Evolutionary conservation across 2,888 invertebrate genomes (phyloP), one percentile per base, ranked within the genome.

Genomic region (Caenorhabditis zanzibari): DNA sequence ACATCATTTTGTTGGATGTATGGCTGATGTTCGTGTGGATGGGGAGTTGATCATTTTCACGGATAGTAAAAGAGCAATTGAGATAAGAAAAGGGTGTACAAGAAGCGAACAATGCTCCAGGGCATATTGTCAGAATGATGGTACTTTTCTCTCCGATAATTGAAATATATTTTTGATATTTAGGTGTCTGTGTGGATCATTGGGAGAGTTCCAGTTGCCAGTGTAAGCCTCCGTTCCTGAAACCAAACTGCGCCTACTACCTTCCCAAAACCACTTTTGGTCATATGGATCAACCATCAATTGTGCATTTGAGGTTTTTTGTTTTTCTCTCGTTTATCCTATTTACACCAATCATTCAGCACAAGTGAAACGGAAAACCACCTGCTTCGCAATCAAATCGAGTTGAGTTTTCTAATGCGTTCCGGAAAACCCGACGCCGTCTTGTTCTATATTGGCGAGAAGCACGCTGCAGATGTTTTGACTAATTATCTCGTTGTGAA

Each of bases 231-330:
- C 92, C 92, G 16, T 91, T 86, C 73, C 77, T 92, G 12, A 87
- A 86, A 58, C 91, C 90, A 2, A 73, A 82, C 32, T 92, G 92
- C 72, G 76, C 72, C 14, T 64, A 88, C 58, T 77, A 84, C 52
- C 85, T 91, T 6, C 87, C 83, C 1, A 89, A 91, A 72, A 86
- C 85, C 56, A 91, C 91, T 1, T 90, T 92, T 63, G 91, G 91
- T 24, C 87, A 91, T 66, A 61, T 75, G 38, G 77, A 84, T 26
- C 68, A 69, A n/a, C 77, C 84, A 58, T 81, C 84, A 58, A 75
- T 80, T 81, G 84, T 81, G 84, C 81, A 80, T 77, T 80, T 84
- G 61, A 84, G 76, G 84, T 81, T n/a, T n/a, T n/a, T 38, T 58
- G 54, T 32, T 12, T 32, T 22, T 12, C 14, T 35, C 2, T 19